Evolutionary conservation across 2,888 invertebrate species (phyloP), one percentile per base, ranked within the genome.

Genomic region (Pheosia tremula): DNA sequence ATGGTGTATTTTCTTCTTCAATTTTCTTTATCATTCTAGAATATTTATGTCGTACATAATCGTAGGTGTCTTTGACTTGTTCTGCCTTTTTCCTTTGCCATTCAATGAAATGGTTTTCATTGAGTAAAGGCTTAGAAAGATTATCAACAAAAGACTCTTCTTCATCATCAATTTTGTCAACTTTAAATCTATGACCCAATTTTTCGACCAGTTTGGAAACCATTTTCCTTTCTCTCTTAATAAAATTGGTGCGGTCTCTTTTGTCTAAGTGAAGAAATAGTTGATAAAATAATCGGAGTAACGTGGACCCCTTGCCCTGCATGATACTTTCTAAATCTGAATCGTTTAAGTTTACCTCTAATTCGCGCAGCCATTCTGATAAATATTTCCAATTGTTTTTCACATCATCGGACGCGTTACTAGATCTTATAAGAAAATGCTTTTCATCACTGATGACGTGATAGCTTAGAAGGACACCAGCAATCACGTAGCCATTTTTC

Each of bases 221-320:
- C 84, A 90, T 89, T 80, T 90, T 86, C 57, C 86, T 80, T 73
- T 94, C 94, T 61, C 87, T 81, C 67, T 94, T 92, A 39, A 95
- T 91, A 72, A 95, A 95, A 74, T 94, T 87, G 11, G 94, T 87
- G 56, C 93, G 90, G 73, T 95, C 94, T 79, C 93, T 95, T 77
- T 94, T 94, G 70, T 95, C 95, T 57, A 96, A 85, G 66, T 92
- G 90, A 8, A 96, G 84, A 77, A 95, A 96, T 5, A 96, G 81
- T 80, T 95, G 94, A 81, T 96, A 96, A 78, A 95, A 95, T 2
- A 96, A 75, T 43, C 94, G 90, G 5, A 95, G 83, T 6, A 95
- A 84, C 0, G 94, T 82, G 8, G 94, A 89, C 4, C 94, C 94
- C 63, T 87, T 91, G 0, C 94, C 94, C 60, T 89, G 86, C 65